Evolutionary conservation across 2,113 vertebrate genomes (phyloP).

Genomic region (Daboia siamensis): DNA sequence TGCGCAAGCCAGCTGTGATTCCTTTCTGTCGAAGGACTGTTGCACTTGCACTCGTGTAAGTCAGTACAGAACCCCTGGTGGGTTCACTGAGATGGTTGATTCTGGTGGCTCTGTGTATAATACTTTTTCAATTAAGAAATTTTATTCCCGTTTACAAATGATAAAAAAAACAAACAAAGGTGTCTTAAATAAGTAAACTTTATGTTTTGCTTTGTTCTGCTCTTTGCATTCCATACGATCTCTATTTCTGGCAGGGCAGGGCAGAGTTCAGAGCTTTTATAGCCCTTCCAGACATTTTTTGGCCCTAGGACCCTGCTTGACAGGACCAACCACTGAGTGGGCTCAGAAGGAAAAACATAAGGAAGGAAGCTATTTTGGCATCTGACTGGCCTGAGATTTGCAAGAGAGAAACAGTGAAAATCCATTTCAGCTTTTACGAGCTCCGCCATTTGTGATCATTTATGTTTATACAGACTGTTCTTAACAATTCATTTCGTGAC

Average conservation of each 20-base stretch:
- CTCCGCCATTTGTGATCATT: background rate
- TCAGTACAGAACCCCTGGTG: background rate
- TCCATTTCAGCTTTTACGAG: background rate
- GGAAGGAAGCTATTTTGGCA: background rate
- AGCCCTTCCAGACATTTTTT: background rate
- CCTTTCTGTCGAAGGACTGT: background rate
- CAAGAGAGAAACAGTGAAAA: background rate
- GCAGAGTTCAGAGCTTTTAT: slow-evolving; percentile 3
- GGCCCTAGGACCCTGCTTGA: background rate
- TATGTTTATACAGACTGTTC: background rate
- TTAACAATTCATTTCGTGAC: too few relatives aligned
- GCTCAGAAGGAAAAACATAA: background rate
- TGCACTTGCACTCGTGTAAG: background rate
- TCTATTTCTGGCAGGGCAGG: slow-evolving; percentile 14
- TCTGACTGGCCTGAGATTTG: background rate
- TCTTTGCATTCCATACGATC: slow-evolving; percentile 38
- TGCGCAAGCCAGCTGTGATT: background rate
- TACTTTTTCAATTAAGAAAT: background rate
- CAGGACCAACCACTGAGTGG: background rate
- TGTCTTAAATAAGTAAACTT: background rate
- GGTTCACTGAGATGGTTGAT: rapidly evolving
- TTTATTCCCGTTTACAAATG: background rate
- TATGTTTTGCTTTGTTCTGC: background rate
- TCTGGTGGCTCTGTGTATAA: background rate
- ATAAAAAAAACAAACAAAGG: background rate